Conservation (phyloP, 1,140 invertebrate species). For the Calosoma granatense region DNA sequence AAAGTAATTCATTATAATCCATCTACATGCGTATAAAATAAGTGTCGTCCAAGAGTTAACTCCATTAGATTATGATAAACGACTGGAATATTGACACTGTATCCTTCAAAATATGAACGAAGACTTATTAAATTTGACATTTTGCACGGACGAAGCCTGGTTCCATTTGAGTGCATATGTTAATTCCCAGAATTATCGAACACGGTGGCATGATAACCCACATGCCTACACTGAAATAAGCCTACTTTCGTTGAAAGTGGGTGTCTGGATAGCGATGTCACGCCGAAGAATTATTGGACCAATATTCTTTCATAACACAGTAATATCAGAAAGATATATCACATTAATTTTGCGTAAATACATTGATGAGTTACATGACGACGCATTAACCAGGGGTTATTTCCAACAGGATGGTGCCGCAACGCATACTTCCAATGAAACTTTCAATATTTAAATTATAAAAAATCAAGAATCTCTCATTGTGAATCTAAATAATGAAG, state of each 20-base stretch:
- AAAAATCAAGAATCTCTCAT: no score
- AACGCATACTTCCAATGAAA: background rate
- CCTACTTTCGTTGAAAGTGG: slow-evolving; percentile 11
- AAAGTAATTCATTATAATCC: no score
- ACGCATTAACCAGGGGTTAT: no score
- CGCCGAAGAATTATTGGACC: background rate
- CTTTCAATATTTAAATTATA: background rate
- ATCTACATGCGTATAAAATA: slow-evolving; percentile 14
- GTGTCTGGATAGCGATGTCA: slow-evolving; percentile 11
- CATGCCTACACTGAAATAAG: slow-evolving; percentile 4
- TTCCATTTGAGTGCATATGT: slow-evolving; percentile 10
- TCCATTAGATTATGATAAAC: slow-evolving; percentile 10
- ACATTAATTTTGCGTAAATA: background rate
- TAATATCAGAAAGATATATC: background rate
- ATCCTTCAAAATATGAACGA: slow-evolving; percentile 2
- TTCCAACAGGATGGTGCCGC: no score
- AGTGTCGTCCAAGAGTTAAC: slow-evolving; percentile 13
- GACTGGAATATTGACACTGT: slow-evolving; percentile 16
- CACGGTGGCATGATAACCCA: slow-evolving; percentile 10
- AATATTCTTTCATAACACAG: background rate
- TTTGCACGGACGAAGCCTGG: slow-evolving; percentile 11
- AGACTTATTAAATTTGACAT: slow-evolving; percentile 5
- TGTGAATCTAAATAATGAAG: no score
- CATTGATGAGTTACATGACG: background rate
- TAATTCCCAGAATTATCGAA: slow-evolving; percentile 6